phyloP scores from a whole-genome alignment of 2,888 invertebrate genomes.

The Orchesellides sinensis region DNA sequence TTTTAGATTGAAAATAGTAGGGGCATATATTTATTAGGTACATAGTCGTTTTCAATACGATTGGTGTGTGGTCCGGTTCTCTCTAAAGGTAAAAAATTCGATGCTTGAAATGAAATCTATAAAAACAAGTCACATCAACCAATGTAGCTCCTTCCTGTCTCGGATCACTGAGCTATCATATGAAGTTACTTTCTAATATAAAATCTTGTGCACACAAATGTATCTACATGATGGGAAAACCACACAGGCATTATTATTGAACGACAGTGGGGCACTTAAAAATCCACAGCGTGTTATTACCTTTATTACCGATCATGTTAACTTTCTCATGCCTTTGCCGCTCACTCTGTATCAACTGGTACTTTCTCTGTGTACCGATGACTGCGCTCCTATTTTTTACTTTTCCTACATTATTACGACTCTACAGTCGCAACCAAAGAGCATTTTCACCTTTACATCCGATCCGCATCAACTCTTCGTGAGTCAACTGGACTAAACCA shows the following conservation, averaged over 20 bases:
- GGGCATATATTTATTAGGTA: background rate
- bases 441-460: slow-evolving; percentile 18
- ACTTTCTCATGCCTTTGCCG: slow-evolving; percentile 50
- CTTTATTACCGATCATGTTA: slow-evolving; percentile 57
- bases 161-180: slow-evolving; percentile 14
- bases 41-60: background rate
- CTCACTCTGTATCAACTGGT: slow-evolving; percentile 16
- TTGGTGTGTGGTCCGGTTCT: background rate
- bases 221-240: slow-evolving; percentile 28
- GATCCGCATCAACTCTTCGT: background rate
- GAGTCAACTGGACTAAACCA: slow-evolving; percentile 48
- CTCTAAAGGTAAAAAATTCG: background rate
- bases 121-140: slow-evolving; percentile 23
- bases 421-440: too few species aligned
- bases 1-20: background rate
- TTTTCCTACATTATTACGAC: background rate
- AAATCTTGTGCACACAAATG: background rate
- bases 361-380: background rate
- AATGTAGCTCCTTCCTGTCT: slow-evolving; percentile 22
- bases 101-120: slow-evolving; percentile 8
- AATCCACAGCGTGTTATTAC: slow-evolving; percentile 63
- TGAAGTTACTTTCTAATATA: background rate
- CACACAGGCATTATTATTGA: slow-evolving; percentile 48
- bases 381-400: background rate
- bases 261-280: slow-evolving; percentile 56